Conservation (phyloP, 2,797 vertebrate species). For the Aeoliscus strigatus region DNA sequence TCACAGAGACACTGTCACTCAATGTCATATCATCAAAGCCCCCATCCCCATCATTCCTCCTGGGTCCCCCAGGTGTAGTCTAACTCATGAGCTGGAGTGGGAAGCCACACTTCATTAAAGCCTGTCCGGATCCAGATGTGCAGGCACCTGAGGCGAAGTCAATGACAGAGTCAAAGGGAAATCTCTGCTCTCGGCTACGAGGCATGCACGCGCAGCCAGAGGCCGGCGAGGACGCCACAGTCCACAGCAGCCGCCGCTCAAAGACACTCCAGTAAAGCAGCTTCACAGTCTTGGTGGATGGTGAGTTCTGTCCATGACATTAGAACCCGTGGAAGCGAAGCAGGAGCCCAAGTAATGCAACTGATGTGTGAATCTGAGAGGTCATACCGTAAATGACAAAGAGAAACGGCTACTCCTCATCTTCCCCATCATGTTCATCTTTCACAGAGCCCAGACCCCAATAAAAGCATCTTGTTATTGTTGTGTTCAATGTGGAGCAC, state of each 20-base stretch:
- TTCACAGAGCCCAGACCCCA: conserved; percentile 2
- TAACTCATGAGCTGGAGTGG: conserved; percentile 54
- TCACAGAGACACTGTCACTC: too few relatives aligned
- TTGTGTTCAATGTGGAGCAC: conserved; percentile 12
- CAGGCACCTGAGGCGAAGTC: conserved; percentile 45
- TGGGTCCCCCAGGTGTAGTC: conserved; percentile 44
- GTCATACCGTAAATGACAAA: too few relatives aligned
- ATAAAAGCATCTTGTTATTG: conserved; percentile 11
- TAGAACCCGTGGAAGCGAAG: too few relatives aligned
- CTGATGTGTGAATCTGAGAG: too few relatives aligned
- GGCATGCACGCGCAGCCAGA: conserved; percentile 49
- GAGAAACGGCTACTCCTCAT: too few relatives aligned
- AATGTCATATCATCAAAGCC: too few relatives aligned
- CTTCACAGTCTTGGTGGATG: too few relatives aligned
- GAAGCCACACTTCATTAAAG: conserved; percentile 67
- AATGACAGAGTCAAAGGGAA: conserved; percentile 48
- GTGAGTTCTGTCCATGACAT: too few relatives aligned
- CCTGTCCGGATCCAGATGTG: conserved; percentile 45
- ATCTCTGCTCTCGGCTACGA: conserved; percentile 50
- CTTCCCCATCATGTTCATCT: too few relatives aligned
- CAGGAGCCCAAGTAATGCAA: too few relatives aligned
- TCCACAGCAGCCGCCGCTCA: conserved; percentile 17
- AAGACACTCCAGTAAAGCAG: conserved; percentile 39
- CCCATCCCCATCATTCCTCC: conserved; percentile 25
- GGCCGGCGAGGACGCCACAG: conserved; percentile 32